A percentile compares a stretch with the other conserved stretches of the same genome.
Conservation (phyloP, 2,888 invertebrate genomes). For the Cataglyphis cursor region DNA sequence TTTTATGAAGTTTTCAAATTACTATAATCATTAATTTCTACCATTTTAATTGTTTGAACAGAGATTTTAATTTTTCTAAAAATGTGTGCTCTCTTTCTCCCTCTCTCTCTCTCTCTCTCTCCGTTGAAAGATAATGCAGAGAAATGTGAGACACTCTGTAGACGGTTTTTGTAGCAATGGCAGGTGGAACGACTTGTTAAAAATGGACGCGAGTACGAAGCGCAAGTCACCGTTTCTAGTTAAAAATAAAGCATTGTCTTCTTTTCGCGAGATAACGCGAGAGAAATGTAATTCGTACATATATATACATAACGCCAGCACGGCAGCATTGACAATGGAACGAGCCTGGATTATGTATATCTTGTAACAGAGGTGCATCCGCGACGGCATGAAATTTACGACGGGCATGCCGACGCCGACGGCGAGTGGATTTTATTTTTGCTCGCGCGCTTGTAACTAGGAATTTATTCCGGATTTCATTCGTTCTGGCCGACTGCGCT, state of each 20-base stretch:
- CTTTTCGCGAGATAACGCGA: conserved; percentile 34
- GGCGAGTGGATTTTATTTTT: conserved; percentile 54
- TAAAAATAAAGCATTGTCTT: conserved; percentile 47
- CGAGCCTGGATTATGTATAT: conserved; percentile 49
- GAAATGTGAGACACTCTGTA: not conserved
- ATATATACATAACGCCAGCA: conserved; percentile 9
- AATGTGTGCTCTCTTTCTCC: not conserved
- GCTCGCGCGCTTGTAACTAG: conserved; percentile 60
- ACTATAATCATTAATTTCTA: not conserved
- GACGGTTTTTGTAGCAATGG: not conserved
- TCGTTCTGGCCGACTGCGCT: conserved; percentile 68
- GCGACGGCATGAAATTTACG: conserved; percentile 55
- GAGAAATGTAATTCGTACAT: conserved; percentile 24
- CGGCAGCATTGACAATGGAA: conserved; percentile 50
- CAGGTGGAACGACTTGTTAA: conserved; percentile 1
- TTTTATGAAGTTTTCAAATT: not conserved
- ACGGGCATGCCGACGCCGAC: conserved; percentile 24
- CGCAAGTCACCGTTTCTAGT: conserved; percentile 15
- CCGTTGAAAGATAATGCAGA: not conserved
- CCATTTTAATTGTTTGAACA: not conserved
- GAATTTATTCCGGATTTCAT: conserved; percentile 72
- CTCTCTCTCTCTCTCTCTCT: not conserved
- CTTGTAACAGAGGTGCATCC: conserved; percentile 46
- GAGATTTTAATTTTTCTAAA: not conserved
- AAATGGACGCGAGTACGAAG: conserved; percentile 2